Conservation (phyloP, 2,888 invertebrate species). For the Drosophila mettleri region DNA sequence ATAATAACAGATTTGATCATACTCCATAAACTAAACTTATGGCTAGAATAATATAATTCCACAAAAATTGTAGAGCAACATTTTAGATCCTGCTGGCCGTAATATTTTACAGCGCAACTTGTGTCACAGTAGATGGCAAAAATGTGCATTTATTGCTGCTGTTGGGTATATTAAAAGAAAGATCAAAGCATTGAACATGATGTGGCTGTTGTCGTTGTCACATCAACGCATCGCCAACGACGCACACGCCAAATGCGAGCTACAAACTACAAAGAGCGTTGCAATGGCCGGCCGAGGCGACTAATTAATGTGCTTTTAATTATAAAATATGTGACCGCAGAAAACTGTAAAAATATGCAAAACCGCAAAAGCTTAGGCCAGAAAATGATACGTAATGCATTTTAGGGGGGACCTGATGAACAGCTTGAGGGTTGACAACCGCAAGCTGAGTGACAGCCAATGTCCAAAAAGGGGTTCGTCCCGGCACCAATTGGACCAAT, state of each 20-base stretch:
- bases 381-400: constrained; percentile 35
- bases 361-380: constrained; percentile 75
- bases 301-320: constrained; percentile 79
- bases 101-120: constrained; percentile 8
- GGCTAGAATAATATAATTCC: background rate
- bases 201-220: constrained; percentile 79
- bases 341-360: constrained; percentile 26
- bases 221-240: constrained; percentile 81
- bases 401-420: constrained; percentile 5
- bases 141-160: constrained; percentile 37
- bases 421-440: constrained; percentile 45
- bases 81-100: constrained; percentile 1
- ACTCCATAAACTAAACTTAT: background rate
- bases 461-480: constrained; percentile 56
- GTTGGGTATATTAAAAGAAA: constrained; percentile 46
- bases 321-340: constrained; percentile 56
- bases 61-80: constrained; percentile 22
- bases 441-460: constrained; percentile 66
- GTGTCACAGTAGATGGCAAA: constrained; percentile 28
- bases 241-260: constrained; percentile 34
- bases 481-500: constrained; percentile 36
- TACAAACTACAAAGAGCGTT: constrained; percentile 31
- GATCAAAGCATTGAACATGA: constrained; percentile 69
- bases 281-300: constrained; percentile 36
- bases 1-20: no score